Evolutionary conservation across 2,888 invertebrate species (phyloP).

Genomic region (Blastobasis lacticolella): DNA sequence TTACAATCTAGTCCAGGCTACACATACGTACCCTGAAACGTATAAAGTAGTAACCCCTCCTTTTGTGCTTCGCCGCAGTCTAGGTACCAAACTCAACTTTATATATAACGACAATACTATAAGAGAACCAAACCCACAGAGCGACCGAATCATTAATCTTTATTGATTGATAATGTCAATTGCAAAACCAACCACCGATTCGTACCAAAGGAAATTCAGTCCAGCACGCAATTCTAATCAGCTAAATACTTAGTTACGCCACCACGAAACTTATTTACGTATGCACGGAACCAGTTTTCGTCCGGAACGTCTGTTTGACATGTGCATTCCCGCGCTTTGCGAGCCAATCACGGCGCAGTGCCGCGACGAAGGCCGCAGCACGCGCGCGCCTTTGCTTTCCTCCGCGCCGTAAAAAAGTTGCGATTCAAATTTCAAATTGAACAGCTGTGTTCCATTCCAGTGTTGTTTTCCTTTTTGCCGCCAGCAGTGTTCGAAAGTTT

Average conservation of each 20-base stretch:
- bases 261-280: constrained; percentile 22
- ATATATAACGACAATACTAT: too few species aligned
- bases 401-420: neutral
- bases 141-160: constrained; percentile 12
- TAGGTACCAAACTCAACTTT: too few species aligned
- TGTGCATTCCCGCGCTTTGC: constrained; percentile 49
- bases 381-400: constrained; percentile 35
- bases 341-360: constrained; percentile 52
- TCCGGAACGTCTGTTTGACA: constrained; percentile 30
- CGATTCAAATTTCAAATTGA: neutral
- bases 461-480: constrained; percentile 8
- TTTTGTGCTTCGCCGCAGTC: too few species aligned
- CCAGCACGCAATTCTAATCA: constrained; percentile 3
- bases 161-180: constrained; percentile 13
- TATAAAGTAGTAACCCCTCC: too few species aligned
- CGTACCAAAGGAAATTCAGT: constrained; percentile 30
- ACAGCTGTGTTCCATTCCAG: constrained; percentile 8
- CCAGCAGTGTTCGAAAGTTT: constrained; percentile 4
- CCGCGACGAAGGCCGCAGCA: constrained; percentile 34
- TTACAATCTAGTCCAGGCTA: too few species aligned
- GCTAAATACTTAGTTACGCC: constrained; percentile 15
- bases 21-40: too few species aligned
- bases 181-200: constrained; percentile 25
- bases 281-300: constrained; percentile 29
- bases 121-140: too few species aligned